Conservation (phyloP, 1,140 invertebrate genomes). For the Rhopalosiphum maidis region DNA sequence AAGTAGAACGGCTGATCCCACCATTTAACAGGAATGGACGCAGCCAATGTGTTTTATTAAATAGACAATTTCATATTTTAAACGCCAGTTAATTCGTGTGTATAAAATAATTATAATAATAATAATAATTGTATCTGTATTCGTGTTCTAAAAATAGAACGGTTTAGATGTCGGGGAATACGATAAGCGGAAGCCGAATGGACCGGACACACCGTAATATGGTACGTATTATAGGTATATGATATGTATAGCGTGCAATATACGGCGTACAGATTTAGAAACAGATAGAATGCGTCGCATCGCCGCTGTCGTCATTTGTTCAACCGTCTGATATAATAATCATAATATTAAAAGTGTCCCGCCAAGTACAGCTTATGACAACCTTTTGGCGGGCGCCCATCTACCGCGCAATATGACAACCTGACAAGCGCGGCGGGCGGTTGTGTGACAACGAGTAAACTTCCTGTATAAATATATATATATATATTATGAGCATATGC, state of each 20-base stretch:
- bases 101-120: neutral
- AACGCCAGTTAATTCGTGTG: neutral
- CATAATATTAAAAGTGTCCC: neutral
- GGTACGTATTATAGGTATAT: neutral
- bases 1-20: too few relatives aligned
- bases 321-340: neutral
- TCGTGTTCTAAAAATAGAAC: neutral
- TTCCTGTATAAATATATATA: neutral
- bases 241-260: neutral
- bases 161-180: neutral
- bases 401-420: neutral
- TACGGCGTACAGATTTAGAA: neutral
- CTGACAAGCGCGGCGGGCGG: neutral
- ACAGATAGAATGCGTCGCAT: neutral
- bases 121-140: neutral
- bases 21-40: neutral
- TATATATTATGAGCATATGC: neutral
- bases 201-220: neutral
- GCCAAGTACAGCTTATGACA: constrained; percentile 8
- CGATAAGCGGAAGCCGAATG: neutral
- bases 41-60: neutral
- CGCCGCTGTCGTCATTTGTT: neutral
- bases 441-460: neutral
- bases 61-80: neutral
- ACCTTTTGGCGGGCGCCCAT: neutral